These are phyloP conservation scores for Tetraneura akinire DNA, from an alignment of 1,140 invertebrate species.

Conservation along the genomic window DNA sequence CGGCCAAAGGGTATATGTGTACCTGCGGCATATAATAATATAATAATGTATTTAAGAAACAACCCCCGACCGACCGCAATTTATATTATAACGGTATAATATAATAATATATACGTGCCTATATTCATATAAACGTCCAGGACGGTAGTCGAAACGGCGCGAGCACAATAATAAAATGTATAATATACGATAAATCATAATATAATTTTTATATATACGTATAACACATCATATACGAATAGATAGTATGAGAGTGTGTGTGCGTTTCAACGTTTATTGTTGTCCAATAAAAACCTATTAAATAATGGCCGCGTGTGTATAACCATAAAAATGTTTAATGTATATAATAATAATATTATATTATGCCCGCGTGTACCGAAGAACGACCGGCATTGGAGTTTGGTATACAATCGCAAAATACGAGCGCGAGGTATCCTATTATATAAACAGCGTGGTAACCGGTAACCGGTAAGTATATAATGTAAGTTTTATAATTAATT, in stretches of 20 bases:
- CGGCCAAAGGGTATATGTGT: background rate
- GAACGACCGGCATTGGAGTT: too few species aligned
- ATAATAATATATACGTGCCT: too few species aligned
- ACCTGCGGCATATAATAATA: too few species aligned
- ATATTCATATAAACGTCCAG: too few species aligned
- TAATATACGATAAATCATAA: slow-evolving; percentile 30
- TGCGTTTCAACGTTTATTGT: slow-evolving; percentile 18
- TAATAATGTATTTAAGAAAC: background rate
- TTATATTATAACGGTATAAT: too few species aligned
- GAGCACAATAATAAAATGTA: too few species aligned
- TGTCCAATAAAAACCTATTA: slow-evolving; percentile 49
- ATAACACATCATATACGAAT: background rate
- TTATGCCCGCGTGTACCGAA: background rate
- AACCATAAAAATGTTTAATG: slow-evolving; percentile 43
- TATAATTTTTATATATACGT: slow-evolving; percentile 21
- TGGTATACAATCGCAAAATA: too few species aligned
- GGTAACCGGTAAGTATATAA: too few species aligned
- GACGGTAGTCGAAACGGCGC: background rate
- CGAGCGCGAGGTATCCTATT: too few species aligned
- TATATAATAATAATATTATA: too few species aligned
- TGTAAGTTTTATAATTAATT: too few species aligned
- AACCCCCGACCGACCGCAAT: background rate
- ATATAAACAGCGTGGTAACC: too few species aligned
- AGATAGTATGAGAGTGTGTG: background rate
- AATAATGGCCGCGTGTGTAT: background rate